Percentiles rank a stretch among this genome's conserved stretches.
Conservation (phyloP, 2,113 vertebrate species). For the Charadrius vociferus region DNA sequence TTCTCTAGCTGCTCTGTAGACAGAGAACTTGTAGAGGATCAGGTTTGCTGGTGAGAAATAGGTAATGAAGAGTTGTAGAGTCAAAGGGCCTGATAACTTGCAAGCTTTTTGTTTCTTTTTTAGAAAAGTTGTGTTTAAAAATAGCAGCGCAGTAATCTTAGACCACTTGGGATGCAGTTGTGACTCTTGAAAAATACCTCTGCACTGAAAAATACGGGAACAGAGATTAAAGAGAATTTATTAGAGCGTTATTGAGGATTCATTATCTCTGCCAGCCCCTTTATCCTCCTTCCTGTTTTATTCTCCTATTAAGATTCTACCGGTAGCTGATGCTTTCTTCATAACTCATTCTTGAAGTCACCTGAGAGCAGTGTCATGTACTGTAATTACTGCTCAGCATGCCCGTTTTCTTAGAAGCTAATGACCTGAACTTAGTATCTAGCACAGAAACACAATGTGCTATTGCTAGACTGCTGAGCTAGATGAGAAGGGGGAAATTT, state of each 20-base stretch:
- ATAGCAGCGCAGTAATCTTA: neutral
- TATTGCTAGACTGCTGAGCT: neutral
- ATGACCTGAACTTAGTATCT: neutral
- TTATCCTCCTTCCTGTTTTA: neutral
- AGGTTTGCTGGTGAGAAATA: neutral
- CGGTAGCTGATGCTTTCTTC: neutral
- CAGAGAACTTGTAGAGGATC: neutral
- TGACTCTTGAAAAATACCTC: neutral
- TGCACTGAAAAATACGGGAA: neutral
- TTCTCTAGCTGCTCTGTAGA: neutral
- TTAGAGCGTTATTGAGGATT: neutral
- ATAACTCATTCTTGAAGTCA: conserved; percentile 8
- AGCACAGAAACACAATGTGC: neutral
- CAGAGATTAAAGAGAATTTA: neutral
- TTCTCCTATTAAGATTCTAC: neutral
- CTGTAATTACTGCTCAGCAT: conserved; percentile 25
- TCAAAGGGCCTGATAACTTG: neutral
- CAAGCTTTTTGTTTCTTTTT: neutral
- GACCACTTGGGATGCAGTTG: neutral
- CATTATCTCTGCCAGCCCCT: neutral
- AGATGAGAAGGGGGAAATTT: neutral
- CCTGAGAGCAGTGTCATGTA: conserved; percentile 1
- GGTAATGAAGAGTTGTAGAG: neutral
- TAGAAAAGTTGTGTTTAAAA: neutral
- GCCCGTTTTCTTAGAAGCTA: neutral